These are phyloP conservation scores for Artemisiospiza belli DNA, from an alignment of 2,113 vertebrate genomes.

Conservation along the genomic window DNA sequence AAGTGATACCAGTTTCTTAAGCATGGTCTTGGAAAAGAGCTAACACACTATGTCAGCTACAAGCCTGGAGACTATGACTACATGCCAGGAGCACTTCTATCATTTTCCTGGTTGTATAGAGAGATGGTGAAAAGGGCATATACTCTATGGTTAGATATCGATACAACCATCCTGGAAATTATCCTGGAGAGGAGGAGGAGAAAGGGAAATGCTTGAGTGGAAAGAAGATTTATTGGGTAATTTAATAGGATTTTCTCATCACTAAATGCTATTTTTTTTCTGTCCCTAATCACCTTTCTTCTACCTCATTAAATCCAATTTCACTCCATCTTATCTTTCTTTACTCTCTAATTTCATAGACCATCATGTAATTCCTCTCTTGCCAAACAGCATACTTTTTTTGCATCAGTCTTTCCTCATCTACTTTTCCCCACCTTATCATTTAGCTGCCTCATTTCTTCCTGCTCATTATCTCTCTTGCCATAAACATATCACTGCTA, in stretches of 20 bases:
- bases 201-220: not conserved
- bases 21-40: not conserved
- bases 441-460: slow-evolving; percentile 21
- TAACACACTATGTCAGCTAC: not conserved
- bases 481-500: not conserved
- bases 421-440: not conserved
- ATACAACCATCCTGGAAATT: not conserved
- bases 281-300: slow-evolving; percentile 64
- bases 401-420: not conserved
- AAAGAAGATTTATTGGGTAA: slow-evolving; percentile 55
- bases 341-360: slow-evolving; percentile 55
- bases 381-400: not conserved
- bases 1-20: not conserved
- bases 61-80: not conserved
- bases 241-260: slow-evolving; percentile 64
- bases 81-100: not conserved
- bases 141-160: not conserved
- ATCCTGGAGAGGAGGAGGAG: not conserved
- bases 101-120: not conserved
- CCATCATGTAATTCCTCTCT: slow-evolving; percentile 40
- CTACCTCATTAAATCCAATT: slow-evolving; percentile 67
- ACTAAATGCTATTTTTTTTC: slow-evolving; percentile 65
- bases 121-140: not conserved
- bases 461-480: not conserved
- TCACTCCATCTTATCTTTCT: slow-evolving; percentile 38